Evolutionary conservation across 2,797 vertebrate genomes (phyloP).

Genomic region (Saxicola maurus): DNA sequence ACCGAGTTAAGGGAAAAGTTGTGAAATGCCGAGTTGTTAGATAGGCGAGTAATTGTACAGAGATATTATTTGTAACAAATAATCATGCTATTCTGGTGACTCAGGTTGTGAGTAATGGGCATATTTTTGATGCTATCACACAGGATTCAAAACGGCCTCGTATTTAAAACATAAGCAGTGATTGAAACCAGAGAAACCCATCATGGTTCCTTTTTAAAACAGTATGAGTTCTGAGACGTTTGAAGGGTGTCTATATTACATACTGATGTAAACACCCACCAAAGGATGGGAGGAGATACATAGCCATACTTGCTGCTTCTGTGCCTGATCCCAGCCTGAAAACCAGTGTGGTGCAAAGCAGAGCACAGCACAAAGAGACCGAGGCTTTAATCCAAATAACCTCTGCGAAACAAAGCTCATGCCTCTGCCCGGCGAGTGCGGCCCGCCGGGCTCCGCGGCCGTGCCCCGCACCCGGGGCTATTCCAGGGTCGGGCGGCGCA

Average conservation of each 20-base stretch:
- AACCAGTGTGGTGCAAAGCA: neutral
- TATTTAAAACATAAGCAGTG: slow-evolving; percentile 13
- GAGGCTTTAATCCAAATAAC: neutral
- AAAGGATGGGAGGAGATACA: slow-evolving; percentile 46
- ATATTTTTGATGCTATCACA: slow-evolving; percentile 45
- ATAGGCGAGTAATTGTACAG: slow-evolving; percentile 30
- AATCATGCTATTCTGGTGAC: slow-evolving; percentile 38
- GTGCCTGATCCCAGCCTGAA: neutral
- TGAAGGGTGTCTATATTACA: slow-evolving; percentile 41
- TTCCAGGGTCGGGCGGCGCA: neutral
- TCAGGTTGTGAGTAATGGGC: slow-evolving; percentile 56
- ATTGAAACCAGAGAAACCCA: slow-evolving; percentile 36
- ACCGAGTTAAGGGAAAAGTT: slow-evolving; percentile 28
- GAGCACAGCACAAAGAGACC: slow-evolving; percentile 12
- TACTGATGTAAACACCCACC: slow-evolving; percentile 50
- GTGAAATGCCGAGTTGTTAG: slow-evolving; percentile 28
- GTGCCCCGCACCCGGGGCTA: neutral
- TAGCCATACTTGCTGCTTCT: neutral
- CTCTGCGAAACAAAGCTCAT: slow-evolving; percentile 1
- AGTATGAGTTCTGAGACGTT: neutral
- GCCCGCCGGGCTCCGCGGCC: neutral
- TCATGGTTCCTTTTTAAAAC: slow-evolving; percentile 26
- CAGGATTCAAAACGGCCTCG: neutral
- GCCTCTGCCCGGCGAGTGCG: neutral
- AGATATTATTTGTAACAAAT: slow-evolving; percentile 19